Conservation (phyloP, 2,113 vertebrate species). For the Clinocottus analis region DNA sequence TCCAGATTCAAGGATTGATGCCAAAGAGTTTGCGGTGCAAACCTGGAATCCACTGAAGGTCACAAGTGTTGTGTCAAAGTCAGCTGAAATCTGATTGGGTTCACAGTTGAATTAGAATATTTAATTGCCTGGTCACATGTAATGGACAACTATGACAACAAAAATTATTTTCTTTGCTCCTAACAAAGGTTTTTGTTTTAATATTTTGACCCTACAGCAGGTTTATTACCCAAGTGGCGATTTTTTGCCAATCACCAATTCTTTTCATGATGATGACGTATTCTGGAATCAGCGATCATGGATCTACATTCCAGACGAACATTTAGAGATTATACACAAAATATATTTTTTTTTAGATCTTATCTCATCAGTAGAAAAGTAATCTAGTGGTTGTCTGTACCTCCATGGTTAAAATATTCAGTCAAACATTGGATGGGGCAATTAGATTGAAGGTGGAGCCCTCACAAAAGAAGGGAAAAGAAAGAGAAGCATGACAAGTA, state of each 20-base stretch:
- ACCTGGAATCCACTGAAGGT: slow-evolving; percentile 6
- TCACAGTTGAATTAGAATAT: not conserved
- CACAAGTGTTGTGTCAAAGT: not conserved
- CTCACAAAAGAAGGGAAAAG: not conserved
- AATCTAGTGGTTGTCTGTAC: not conserved
- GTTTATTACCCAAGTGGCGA: not conserved
- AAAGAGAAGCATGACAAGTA: no score
- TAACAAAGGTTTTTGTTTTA: not conserved
- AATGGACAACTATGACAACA: not conserved
- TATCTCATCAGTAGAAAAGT: not conserved
- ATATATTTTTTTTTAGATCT: not conserved
- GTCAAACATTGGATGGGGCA: not conserved
- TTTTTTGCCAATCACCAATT: no score
- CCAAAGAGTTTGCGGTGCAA: slow-evolving; percentile 7
- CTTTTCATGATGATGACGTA: no score
- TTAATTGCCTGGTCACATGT: not conserved
- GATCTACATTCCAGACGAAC: no score
- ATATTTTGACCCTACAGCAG: not conserved
- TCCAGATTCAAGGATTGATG: slow-evolving; percentile 1
- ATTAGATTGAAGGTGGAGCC: not conserved
- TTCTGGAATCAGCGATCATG: no score
- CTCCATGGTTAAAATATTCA: not conserved
- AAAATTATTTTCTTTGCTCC: not conserved
- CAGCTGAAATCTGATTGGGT: not conserved
- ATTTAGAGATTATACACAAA: not conserved